A percentile compares a stretch with the other conserved stretches of the same genome.
These are phyloP conservation scores for Dorcus parallelipipedus DNA, from an alignment of 2,888 invertebrate genomes.

Conservation along the genomic window DNA sequence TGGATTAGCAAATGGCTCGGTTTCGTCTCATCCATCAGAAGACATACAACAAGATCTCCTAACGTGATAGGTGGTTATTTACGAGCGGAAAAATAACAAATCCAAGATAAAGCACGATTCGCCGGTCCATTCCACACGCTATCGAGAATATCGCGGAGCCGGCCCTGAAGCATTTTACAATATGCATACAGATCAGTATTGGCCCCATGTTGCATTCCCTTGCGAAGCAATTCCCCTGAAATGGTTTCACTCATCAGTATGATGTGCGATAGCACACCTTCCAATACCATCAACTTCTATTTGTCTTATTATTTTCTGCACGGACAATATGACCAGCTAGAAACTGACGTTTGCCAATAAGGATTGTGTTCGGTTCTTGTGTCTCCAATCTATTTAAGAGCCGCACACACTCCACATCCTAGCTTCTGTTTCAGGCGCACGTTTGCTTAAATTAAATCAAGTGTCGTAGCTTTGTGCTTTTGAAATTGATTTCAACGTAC, in stretches of 20 bases:
- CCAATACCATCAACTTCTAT: background rate
- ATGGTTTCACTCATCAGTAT: background rate
- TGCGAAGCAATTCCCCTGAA: background rate
- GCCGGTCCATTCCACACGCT: slow-evolving; percentile 9
- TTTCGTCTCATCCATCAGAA: slow-evolving; percentile 20
- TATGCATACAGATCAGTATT: slow-evolving; percentile 4
- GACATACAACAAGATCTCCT: slow-evolving; percentile 17
- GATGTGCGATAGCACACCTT: slow-evolving; percentile 12
- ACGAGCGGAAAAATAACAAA: slow-evolving; percentile 25
- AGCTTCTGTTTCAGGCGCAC: no score
- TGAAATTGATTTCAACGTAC: no score
- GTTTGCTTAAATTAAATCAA: no score
- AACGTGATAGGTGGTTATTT: slow-evolving; percentile 22
- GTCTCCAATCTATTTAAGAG: no score
- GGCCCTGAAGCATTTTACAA: background rate
- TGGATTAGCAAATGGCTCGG: slow-evolving; percentile 21
- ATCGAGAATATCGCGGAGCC: background rate
- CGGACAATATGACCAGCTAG: slow-evolving; percentile 31
- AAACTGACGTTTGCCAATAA: no score
- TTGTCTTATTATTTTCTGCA: slow-evolving; percentile 37
- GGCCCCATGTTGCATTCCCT: background rate
- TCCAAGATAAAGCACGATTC: slow-evolving; percentile 26
- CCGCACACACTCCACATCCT: no score
- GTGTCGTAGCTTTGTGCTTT: no score
- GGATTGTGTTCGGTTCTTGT: no score